Percentiles rank a stretch among this genome's conserved stretches.
Conservation (phyloP, 2,797 vertebrate genomes). For the Eupleurogrammus muticus region DNA sequence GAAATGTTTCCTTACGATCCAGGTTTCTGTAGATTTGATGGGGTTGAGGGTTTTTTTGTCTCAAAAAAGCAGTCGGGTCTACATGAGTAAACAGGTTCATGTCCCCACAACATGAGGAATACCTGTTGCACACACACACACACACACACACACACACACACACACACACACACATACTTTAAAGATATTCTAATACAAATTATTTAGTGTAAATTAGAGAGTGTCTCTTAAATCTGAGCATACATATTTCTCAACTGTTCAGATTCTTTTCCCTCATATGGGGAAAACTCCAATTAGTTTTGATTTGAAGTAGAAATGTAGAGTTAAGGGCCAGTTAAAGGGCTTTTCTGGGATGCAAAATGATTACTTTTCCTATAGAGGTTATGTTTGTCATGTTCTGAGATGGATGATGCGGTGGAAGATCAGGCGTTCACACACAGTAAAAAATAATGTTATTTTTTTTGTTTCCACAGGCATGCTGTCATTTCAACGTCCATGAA, state of each 20-base stretch:
- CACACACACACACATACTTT: too few species aligned
- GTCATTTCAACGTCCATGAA: neutral
- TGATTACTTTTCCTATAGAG: neutral
- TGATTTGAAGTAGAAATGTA: neutral
- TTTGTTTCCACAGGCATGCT: neutral
- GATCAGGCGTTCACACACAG: neutral
- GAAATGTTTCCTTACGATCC: too few species aligned
- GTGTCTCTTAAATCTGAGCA: neutral
- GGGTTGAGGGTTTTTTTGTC: too few species aligned
- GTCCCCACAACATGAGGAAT: neutral
- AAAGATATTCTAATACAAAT: neutral
- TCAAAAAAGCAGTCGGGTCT: too few species aligned
- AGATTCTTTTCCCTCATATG: neutral
- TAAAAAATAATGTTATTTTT: neutral
- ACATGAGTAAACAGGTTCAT: neutral
- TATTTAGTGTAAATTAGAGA: neutral
- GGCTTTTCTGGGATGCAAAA: neutral
- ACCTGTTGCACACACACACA: neutral
- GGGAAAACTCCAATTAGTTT: constrained; percentile 11
- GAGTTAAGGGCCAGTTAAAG: constrained; percentile 30
- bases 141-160: too few species aligned
- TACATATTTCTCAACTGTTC: neutral
- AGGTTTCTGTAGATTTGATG: too few species aligned
- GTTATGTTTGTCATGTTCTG: neutral
- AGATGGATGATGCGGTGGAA: neutral